phyloP scores from a whole-genome alignment of 37 sponge, comb jelly and placozoan species.

The Hexactinellida sp. region DNA sequence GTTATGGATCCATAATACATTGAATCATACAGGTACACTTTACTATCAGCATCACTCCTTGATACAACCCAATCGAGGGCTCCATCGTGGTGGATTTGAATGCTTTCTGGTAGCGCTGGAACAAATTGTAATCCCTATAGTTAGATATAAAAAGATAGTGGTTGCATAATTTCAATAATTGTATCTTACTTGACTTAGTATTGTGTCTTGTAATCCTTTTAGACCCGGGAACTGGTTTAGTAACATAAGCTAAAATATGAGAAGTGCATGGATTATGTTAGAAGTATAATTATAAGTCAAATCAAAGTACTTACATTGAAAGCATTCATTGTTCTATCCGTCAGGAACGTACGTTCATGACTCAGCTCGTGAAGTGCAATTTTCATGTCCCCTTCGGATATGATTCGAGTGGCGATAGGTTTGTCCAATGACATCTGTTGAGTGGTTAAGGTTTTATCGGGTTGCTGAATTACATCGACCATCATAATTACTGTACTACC shows the following conservation, averaged over 20 bases:
- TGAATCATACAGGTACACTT: neutral
- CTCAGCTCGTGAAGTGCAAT: neutral
- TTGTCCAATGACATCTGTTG: neutral
- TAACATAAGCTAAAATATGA: neutral
- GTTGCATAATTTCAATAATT: neutral
- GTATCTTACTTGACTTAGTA: neutral
- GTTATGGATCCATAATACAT: neutral
- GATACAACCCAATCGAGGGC: neutral
- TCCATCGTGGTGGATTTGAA: constrained; percentile 16
- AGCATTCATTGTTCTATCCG: neutral
- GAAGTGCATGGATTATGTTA: neutral
- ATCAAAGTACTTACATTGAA: neutral
- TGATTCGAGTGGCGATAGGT: neutral
- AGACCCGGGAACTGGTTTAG: neutral
- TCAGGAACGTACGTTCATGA: neutral
- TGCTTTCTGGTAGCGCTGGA: neutral
- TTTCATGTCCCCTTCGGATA: constrained; percentile 8
- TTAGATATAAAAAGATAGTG: neutral
- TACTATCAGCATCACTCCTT: neutral
- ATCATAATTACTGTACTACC: neutral
- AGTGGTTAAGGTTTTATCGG: neutral
- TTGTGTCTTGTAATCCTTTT: constrained; percentile 7
- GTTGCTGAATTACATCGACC: neutral
- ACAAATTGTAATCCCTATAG: neutral
- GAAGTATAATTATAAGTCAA: neutral